Evolutionary conservation across 2,113 vertebrate genomes (phyloP), one percentile per base, ranked within the genome.

Genomic region (Ctenodactylus gundi): DNA sequence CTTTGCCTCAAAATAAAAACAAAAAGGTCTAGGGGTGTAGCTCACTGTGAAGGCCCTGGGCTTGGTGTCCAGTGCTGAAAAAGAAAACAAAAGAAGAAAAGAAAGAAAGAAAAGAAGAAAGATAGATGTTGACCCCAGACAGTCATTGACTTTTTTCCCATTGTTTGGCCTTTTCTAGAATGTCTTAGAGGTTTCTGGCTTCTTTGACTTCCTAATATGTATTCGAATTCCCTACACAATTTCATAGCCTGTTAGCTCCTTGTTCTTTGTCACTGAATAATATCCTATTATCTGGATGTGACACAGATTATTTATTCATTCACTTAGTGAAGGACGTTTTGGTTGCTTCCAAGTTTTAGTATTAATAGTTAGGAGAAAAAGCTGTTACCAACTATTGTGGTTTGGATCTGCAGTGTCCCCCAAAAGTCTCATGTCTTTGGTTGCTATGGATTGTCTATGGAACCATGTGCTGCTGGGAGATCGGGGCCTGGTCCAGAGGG

Each of bases 311-410:
- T 44, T 80, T 87, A 75, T 64, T 27, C 41, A 49, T 76, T 91
- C 6, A 31, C 17, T 41, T 94, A 85, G 10, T 60, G 14, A 90
- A 78, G 46, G 57, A 67, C 15, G 80, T 46, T 15, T 91, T 86
- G 41, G 57, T 87, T 92, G 31, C 88, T 89, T 91, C 31, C 23
- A 90, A 68, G 36, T 87, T 58, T 90, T 72, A 46, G 57, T 46
- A 60, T 90, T 72, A 46, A 49, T 46, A 60, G 58, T 83, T 70
- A 57, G 60, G 36, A 94, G 91, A 60, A 53, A 75, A 96, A 85
- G 11, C 31, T 39, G 12, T 27, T 75, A 0, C 88, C 49, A 60
- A 73, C n/a, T 20, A 93, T 68, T n/a, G 4, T 64, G 58, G n/a
- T n/a, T n/a, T n/a, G n/a, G n/a, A n/a, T n/a, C n/a, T n/a, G n/a